Conservation (phyloP, 1,140 invertebrate genomes). For the Helicoverpa armigera region DNA sequence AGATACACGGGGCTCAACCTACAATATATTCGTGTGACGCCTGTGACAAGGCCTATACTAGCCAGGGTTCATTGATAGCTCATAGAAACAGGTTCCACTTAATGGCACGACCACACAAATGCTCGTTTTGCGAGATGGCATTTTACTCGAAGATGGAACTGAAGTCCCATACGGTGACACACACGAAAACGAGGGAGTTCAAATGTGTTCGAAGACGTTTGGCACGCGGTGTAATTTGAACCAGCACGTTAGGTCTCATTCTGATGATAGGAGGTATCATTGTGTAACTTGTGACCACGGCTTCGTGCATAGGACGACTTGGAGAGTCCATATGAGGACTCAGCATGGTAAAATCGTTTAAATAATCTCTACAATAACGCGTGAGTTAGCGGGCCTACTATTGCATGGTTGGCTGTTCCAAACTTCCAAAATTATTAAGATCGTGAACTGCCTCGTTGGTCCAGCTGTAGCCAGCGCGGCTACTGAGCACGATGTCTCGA, state of each 20-base stretch:
- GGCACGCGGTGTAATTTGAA: constrained; percentile 81
- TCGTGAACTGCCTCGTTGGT: too few relatives aligned
- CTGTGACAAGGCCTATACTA: background rate
- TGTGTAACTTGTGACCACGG: constrained; percentile 76
- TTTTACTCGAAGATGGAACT: constrained; percentile 43
- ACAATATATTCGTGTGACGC: background rate
- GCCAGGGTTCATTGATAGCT: background rate
- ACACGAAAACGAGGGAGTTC: constrained; percentile 90
- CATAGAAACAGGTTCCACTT: constrained; percentile 15
- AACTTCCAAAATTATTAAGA: too few relatives aligned
- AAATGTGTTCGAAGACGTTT: constrained; percentile 88
- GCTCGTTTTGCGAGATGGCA: constrained; percentile 37
- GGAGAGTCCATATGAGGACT: constrained; percentile 45
- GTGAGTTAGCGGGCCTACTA: too few relatives aligned
- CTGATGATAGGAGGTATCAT: constrained; percentile 73
- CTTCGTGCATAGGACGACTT: constrained; percentile 60
- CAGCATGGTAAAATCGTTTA: background rate
- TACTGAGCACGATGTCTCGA: too few relatives aligned
- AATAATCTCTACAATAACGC: too few relatives aligned
- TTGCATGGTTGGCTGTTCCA: too few relatives aligned
- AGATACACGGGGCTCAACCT: background rate
- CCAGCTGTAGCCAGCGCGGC: too few relatives aligned
- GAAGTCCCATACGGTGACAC: constrained; percentile 68
- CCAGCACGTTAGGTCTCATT: constrained; percentile 81
- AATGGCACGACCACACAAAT: background rate